phyloP scores from a whole-genome alignment of 2,113 vertebrate genomes.

The Coracopsis vasa region DNA sequence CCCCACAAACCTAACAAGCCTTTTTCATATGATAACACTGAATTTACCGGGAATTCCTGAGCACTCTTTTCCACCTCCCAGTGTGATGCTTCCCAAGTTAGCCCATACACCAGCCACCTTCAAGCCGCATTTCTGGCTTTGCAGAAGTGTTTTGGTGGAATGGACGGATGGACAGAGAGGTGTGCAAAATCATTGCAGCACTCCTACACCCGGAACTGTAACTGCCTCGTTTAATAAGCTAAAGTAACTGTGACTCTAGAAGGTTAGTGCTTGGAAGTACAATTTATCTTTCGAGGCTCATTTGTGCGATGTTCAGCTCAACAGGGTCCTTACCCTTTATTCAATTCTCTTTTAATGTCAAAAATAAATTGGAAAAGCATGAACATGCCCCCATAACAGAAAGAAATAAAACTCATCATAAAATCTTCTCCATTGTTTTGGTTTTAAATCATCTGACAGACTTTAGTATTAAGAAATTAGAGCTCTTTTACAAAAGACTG shows the following conservation, averaged over 20 bases:
- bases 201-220: neutral
- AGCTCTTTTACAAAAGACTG: neutral
- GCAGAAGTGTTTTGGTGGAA: neutral
- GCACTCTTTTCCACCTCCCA: neutral
- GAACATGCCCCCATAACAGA: neutral
- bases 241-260: neutral
- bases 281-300: neutral
- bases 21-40: neutral
- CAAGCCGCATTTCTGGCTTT: neutral
- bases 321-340: neutral
- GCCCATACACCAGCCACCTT: neutral
- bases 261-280: neutral
- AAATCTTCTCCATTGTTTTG: neutral
- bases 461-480: neutral
- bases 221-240: neutral
- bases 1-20: neutral
- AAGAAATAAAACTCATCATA: neutral
- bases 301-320: neutral
- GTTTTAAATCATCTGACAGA: neutral
- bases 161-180: neutral
- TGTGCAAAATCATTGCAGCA: neutral
- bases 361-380: neutral
- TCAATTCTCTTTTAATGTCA: neutral
- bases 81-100: accelerated
- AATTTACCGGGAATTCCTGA: neutral